These are phyloP conservation scores for Hypocryptadius cinnamomeus DNA, from an alignment of 2,113 vertebrate genomes.

Conservation along the genomic window DNA sequence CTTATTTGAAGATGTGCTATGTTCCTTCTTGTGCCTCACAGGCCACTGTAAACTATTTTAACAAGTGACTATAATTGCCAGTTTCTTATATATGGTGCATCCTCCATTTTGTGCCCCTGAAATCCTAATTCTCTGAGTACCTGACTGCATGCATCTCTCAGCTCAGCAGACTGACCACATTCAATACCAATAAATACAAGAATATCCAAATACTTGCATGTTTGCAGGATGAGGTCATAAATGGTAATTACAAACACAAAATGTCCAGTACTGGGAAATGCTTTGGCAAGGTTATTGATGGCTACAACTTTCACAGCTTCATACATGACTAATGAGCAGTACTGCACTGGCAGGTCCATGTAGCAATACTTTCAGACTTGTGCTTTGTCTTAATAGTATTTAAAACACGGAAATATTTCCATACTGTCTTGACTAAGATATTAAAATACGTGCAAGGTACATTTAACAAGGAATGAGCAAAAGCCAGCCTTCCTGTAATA, in stretches of 20 bases:
- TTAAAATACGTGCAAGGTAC: neutral
- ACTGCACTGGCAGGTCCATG: neutral
- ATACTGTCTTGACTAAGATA: neutral
- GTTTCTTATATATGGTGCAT: neutral
- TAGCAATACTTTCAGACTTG: neutral
- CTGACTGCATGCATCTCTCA: neutral
- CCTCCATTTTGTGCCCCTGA: neutral
- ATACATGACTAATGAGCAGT: neutral
- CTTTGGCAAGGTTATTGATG: neutral
- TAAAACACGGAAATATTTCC: neutral
- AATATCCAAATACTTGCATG: neutral
- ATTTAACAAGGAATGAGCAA: neutral
- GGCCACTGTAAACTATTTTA: conserved; percentile 31
- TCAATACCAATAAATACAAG: neutral
- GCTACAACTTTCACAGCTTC: neutral
- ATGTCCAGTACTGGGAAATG: fast-evolving
- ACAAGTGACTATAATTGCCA: conserved; percentile 10
- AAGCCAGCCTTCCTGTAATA: neutral
- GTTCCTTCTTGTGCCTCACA: conserved; percentile 49
- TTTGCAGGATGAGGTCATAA: neutral
- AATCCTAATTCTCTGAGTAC: neutral
- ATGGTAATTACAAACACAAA: neutral
- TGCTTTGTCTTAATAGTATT: neutral
- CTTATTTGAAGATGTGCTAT: conserved; percentile 34
- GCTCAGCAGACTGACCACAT: neutral